Evolutionary conservation across 2,797 vertebrate genomes (phyloP).

Genomic region (Chloroceryle inda): DNA sequence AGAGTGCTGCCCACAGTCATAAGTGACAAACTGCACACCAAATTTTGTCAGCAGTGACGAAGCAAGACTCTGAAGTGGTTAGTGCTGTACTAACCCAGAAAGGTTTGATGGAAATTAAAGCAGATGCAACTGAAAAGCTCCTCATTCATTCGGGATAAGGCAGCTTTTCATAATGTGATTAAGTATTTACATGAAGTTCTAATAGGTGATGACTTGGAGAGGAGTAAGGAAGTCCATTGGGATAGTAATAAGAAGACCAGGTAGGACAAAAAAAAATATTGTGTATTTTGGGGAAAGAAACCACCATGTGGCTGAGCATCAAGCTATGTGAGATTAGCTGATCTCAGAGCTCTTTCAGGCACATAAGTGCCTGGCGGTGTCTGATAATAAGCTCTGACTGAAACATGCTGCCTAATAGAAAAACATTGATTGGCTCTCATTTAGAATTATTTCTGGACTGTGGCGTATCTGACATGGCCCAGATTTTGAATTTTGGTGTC

Average conservation of each 20-base stretch:
- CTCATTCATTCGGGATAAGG: neutral
- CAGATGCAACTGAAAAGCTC: neutral
- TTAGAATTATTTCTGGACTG: neutral
- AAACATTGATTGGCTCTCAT: neutral
- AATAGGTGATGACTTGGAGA: neutral
- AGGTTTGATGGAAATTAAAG: neutral
- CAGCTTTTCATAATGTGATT: neutral
- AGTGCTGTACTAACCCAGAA: neutral
- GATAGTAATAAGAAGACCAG: neutral
- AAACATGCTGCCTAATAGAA: constrained; percentile 1
- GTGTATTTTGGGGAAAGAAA: neutral
- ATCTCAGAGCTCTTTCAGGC: neutral
- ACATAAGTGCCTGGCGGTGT: neutral
- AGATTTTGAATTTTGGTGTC: neutral
- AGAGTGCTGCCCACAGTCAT: neutral
- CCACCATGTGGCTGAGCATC: neutral
- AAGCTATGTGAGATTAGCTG: neutral
- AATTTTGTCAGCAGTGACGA: neutral
- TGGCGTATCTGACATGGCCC: neutral
- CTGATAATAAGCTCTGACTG: neutral
- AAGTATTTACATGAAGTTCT: neutral
- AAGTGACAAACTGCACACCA: neutral
- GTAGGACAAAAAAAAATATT: neutral
- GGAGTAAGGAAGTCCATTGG: neutral
- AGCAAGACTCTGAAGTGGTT: neutral